Evolutionary conservation across 1,140 invertebrate species (phyloP).

Genomic region (Eriocheir sinensis): DNA sequence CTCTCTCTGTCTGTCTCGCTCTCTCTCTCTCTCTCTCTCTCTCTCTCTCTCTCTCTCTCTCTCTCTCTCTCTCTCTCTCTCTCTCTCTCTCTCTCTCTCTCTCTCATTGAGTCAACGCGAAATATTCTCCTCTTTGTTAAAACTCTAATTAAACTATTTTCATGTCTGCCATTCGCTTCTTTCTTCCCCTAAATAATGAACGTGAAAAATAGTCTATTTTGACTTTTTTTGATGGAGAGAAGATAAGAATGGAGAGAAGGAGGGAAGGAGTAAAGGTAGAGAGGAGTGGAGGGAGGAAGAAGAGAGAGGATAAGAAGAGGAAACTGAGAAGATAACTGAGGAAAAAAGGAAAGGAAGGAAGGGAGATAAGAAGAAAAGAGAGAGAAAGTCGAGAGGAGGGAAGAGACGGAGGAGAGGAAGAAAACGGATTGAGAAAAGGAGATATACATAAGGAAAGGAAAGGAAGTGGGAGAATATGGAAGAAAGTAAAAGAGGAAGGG

Average conservation of each 20-base stretch:
- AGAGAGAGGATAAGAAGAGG: neutral
- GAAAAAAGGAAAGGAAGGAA: too few relatives aligned
- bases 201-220: neutral
- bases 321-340: too few relatives aligned
- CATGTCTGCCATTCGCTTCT: neutral
- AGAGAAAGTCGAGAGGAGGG: too few relatives aligned
- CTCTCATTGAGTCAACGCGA: neutral
- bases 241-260: too few relatives aligned
- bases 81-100: neutral
- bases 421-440: too few relatives aligned
- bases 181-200: neutral
- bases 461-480: too few relatives aligned
- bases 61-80: neutral
- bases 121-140: conserved; percentile 8
- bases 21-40: neutral
- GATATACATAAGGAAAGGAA: too few relatives aligned
- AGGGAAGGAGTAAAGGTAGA: neutral
- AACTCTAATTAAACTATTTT: neutral
- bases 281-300: neutral
- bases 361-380: too few relatives aligned
- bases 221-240: neutral
- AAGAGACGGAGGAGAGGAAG: too few relatives aligned
- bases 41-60: neutral
- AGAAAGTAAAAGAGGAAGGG: too few relatives aligned
- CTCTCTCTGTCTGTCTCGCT: neutral